phyloP scores from a whole-genome alignment of 1,140 invertebrate species.

The Achroia grisella region DNA sequence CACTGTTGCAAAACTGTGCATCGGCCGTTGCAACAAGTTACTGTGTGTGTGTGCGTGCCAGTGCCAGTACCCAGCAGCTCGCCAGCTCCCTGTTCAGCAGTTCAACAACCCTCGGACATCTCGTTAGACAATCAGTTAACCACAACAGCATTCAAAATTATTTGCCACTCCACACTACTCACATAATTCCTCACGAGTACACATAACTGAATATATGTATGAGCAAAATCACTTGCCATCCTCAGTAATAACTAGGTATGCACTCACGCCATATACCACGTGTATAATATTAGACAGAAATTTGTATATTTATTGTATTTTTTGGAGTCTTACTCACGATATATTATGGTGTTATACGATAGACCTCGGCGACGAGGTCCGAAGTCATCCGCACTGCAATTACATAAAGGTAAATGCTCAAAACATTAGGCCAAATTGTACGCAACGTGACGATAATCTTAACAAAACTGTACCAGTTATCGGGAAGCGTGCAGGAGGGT shows the following conservation, averaged over 20 bases:
- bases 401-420: conserved; percentile 12
- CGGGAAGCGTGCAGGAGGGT: no score
- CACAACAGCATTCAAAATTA: conserved; percentile 3
- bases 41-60: no score
- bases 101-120: no score
- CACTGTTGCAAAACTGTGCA: no score
- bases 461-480: not conserved
- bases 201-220: conserved; percentile 15
- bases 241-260: conserved; percentile 17
- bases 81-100: not conserved
- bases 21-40: no score
- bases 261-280: conserved; percentile 21
- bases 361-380: conserved; percentile 10
- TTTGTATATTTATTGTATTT: conserved; percentile 30
- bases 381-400: conserved; percentile 2
- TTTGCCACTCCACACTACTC: conserved; percentile 2
- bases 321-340: conserved; percentile 12
- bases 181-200: conserved; percentile 7
- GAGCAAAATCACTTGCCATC: conserved; percentile 26
- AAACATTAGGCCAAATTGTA: conserved; percentile 27
- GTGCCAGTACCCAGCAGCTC: not conserved
- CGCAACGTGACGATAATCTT: not conserved
- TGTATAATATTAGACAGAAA: conserved; percentile 19
- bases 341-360: conserved; percentile 15
- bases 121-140: not conserved